Conservation (phyloP, 2,113 vertebrate genomes). For the Dasyprocta punctata region DNA sequence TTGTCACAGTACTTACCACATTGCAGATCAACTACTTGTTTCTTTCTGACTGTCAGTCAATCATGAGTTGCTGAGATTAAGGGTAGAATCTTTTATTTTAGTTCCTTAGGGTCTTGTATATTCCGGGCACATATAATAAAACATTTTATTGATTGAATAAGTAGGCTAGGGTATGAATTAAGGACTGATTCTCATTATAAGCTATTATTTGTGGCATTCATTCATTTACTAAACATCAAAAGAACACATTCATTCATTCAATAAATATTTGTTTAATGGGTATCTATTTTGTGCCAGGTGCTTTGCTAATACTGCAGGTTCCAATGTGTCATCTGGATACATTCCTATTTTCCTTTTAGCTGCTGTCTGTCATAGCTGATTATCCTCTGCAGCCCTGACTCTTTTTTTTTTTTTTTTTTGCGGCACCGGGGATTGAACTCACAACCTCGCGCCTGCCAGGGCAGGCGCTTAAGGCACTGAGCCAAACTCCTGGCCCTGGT, state of each 20-base stretch:
- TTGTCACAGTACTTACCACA: not conserved
- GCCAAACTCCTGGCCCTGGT: too few relatives aligned
- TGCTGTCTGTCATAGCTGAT: not conserved
- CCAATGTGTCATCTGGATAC: not conserved
- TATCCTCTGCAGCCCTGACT: not conserved
- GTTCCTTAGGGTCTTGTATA: not conserved
- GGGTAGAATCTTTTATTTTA: not conserved
- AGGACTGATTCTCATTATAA: not conserved
- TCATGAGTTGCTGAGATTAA: not conserved
- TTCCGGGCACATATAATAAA: not conserved
- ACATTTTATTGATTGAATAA: not conserved
- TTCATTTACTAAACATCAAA: not conserved
- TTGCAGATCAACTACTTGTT: not conserved
- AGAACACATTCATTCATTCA: not conserved
- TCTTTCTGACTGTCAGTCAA: slow-evolving; percentile 19
- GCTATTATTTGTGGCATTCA: not conserved
- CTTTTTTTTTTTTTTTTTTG: too few relatives aligned
- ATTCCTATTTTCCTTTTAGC: not conserved
- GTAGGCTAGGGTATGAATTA: not conserved
- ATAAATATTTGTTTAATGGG: not conserved
- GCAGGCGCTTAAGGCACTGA: too few relatives aligned
- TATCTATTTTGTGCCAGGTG: not conserved
- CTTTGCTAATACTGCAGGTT: not conserved
- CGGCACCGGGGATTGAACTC: too few relatives aligned
- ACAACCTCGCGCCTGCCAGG: too few relatives aligned